Conservation (phyloP, 2,113 vertebrate species). For the Pycnonotus jocosus region DNA sequence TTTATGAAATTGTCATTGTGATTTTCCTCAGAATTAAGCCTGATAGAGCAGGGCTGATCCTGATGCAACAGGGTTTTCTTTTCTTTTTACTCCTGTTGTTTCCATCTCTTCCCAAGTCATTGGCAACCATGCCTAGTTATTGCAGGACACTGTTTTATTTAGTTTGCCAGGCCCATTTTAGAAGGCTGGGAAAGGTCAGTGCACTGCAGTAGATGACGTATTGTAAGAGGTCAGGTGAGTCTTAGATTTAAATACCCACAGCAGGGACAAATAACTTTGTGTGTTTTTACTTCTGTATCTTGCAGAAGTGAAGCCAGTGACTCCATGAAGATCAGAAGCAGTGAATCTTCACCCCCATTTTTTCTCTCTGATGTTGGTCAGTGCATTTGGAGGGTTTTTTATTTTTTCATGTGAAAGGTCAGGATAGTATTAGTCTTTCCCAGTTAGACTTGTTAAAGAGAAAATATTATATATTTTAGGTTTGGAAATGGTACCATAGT, state of each 20-base stretch:
- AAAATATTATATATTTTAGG: not conserved
- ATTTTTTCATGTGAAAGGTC: not conserved
- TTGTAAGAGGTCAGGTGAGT: not conserved
- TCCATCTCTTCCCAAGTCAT: not conserved
- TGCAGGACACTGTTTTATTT: not conserved
- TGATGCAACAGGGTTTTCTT: not conserved
- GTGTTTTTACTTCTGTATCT: not conserved
- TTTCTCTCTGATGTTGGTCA: not conserved
- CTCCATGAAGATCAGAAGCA: not conserved
- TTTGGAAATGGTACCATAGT: not conserved
- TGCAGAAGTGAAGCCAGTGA: not conserved
- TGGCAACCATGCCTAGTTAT: not conserved
- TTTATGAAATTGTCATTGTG: not conserved
- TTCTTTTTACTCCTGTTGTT: not conserved
- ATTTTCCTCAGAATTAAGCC: not conserved
- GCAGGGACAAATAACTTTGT: not conserved
- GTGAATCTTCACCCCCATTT: not conserved
- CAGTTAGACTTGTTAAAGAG: not conserved
- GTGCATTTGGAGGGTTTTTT: not conserved
- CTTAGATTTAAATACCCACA: not conserved
- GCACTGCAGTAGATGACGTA: not conserved
- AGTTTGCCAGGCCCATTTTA: not conserved
- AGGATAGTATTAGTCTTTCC: not conserved
- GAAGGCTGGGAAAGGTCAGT: not conserved
- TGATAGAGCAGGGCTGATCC: not conserved